These are phyloP conservation scores for Camelus dromedarius DNA, from an alignment of 2,113 vertebrate species.

Conservation along the genomic window DNA sequence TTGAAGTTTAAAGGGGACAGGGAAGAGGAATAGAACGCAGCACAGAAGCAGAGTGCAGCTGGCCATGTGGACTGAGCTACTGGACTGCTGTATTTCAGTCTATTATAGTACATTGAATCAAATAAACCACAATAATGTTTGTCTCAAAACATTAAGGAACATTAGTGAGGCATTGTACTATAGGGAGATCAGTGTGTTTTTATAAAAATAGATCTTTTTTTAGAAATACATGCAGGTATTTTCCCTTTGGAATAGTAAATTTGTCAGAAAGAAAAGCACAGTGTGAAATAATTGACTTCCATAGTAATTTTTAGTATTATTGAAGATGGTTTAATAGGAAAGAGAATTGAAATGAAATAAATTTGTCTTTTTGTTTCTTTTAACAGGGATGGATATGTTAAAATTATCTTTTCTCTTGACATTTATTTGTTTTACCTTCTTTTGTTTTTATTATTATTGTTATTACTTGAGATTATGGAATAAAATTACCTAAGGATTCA, in stretches of 20 bases:
- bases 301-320: neutral
- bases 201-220: neutral
- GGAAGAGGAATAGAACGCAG: neutral
- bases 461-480: neutral
- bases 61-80: neutral
- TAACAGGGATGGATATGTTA: neutral
- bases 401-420: neutral
- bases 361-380: neutral
- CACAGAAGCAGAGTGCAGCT: neutral
- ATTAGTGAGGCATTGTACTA: neutral
- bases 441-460: neutral
- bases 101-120: neutral
- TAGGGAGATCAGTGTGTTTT: neutral
- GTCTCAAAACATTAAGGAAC: neutral
- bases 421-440: neutral
- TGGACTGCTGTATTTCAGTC: neutral
- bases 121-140: neutral
- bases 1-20: neutral
- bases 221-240: neutral
- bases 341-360: neutral
- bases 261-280: neutral
- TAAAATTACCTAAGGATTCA: neutral
- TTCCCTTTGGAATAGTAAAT: neutral
- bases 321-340: slow-evolving; percentile 10
- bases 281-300: neutral